A percentile compares a stretch with the other conserved stretches of the same genome.
Evolutionary conservation across 2,113 vertebrate genomes (phyloP).

Genomic region (Rhinogobius similis): DNA sequence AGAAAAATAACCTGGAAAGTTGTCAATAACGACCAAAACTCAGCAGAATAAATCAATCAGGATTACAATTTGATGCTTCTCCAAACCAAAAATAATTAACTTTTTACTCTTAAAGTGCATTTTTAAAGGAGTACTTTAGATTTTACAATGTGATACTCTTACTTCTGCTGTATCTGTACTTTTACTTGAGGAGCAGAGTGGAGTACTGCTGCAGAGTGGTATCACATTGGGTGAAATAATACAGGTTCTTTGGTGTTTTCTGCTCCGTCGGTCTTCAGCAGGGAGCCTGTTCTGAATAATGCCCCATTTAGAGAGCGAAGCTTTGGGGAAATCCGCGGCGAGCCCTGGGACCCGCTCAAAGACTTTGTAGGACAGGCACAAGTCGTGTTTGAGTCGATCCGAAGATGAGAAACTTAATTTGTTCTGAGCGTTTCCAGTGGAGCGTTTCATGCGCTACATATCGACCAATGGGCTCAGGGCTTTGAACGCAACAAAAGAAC

Average conservation of each 20-base stretch:
- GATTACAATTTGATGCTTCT: too few relatives aligned
- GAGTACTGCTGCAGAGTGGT: too few relatives aligned
- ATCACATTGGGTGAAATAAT: neutral
- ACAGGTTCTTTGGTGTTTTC: neutral
- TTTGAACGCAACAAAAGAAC: conserved; percentile 6
- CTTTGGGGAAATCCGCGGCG: conserved; percentile 43
- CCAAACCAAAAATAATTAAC: too few relatives aligned
- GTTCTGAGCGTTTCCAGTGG: conserved; percentile 22
- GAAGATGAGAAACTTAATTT: conserved; percentile 24
- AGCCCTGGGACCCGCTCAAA: conserved; percentile 51
- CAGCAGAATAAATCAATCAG: too few relatives aligned
- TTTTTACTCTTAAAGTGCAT: too few relatives aligned
- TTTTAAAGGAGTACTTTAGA: too few relatives aligned
- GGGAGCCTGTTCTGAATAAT: conserved; percentile 52
- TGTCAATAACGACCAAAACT: too few relatives aligned
- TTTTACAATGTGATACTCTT: too few relatives aligned
- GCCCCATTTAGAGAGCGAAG: conserved; percentile 41
- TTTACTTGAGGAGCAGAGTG: too few relatives aligned
- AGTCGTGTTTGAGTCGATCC: conserved; percentile 47
- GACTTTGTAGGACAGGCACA: conserved; percentile 35
- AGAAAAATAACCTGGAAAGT: too few relatives aligned
- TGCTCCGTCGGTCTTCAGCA: conserved; percentile 19
- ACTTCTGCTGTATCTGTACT: too few relatives aligned
- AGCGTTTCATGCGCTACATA: conserved; percentile 17
- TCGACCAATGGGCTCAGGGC: conserved; percentile 11